phyloP scores from a whole-genome alignment of 1,140 invertebrate genomes.

The Eupeodes corollae region DNA sequence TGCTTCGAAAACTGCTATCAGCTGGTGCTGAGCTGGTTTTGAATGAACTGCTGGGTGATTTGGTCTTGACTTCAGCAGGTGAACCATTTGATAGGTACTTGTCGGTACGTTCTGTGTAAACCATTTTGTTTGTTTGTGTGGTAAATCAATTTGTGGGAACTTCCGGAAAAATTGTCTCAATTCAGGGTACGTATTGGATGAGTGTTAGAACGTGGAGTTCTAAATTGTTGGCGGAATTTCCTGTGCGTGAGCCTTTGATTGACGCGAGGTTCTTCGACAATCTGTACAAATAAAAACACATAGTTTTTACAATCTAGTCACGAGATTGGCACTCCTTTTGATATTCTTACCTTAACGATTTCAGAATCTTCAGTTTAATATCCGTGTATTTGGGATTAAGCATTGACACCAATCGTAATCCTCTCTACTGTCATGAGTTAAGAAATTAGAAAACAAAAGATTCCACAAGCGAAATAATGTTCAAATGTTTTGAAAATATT shows the following conservation, averaged over 20 bases:
- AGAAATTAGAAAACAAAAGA: no score
- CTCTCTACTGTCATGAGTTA: no score
- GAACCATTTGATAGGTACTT: slow-evolving; percentile 9
- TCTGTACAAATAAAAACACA: slow-evolving; percentile 37
- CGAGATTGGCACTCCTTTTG: no score
- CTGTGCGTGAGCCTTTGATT: slow-evolving; percentile 54
- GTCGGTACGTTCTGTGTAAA: slow-evolving; percentile 29
- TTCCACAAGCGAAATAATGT: no score
- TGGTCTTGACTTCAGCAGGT: slow-evolving; percentile 4
- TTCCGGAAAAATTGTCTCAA: not conserved
- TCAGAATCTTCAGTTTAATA: slow-evolving; percentile 22
- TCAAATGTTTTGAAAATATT: no score
- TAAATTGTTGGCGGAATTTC: slow-evolving; percentile 57
- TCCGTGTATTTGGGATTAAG: slow-evolving; percentile 25
- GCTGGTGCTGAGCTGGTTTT: not conserved
- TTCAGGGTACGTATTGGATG: slow-evolving; percentile 60
- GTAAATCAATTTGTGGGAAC: not conserved
- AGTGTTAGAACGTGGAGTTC: slow-evolving; percentile 63
- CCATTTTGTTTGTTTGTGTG: slow-evolving; percentile 18
- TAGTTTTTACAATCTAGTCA: no score
- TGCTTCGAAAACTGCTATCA: slow-evolving; percentile 1
- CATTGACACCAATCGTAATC: slow-evolving; percentile 34
- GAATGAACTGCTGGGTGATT: not conserved
- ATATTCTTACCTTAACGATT: slow-evolving; percentile 19
- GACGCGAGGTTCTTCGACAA: slow-evolving; percentile 53